These are phyloP conservation scores for Polypedilum pembai DNA, from an alignment of 1,140 invertebrate species.

Conservation along the genomic window DNA sequence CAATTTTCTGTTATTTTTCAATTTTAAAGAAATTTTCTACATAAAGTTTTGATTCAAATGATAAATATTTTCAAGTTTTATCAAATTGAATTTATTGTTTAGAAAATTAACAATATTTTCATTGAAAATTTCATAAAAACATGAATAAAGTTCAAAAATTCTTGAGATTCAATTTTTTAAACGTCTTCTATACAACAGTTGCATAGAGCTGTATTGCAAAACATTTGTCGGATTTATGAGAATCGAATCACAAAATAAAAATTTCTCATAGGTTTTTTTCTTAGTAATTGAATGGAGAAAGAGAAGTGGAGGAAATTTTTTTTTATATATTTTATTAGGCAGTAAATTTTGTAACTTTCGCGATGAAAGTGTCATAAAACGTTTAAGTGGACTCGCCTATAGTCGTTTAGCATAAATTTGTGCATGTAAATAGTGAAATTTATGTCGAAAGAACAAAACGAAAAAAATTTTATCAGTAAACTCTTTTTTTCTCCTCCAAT, in stretches of 20 bases:
- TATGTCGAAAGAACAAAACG: background rate
- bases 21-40: too few species aligned
- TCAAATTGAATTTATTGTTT: too few species aligned
- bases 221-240: background rate
- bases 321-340: background rate
- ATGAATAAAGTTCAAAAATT: too few species aligned
- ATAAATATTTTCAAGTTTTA: too few species aligned
- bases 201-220: background rate
- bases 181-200: background rate
- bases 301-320: background rate
- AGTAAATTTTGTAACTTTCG: conserved; percentile 18
- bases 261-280: conserved; percentile 17
- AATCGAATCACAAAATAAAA: background rate
- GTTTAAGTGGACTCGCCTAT: background rate
- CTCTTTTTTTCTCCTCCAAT: background rate
- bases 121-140: too few species aligned
- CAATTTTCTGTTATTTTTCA: too few species aligned
- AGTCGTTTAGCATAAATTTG: conserved; percentile 2
- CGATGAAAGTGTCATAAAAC: conserved; percentile 6
- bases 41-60: too few species aligned
- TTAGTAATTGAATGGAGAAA: conserved; percentile 19
- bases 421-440: conserved; percentile 4
- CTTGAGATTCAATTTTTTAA: background rate
- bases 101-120: too few species aligned
- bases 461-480: conserved; percentile 14